Evolutionary conservation across 2,113 vertebrate genomes (phyloP), one percentile per base, ranked within the genome.

Genomic region (Thunnus maccoyii): DNA sequence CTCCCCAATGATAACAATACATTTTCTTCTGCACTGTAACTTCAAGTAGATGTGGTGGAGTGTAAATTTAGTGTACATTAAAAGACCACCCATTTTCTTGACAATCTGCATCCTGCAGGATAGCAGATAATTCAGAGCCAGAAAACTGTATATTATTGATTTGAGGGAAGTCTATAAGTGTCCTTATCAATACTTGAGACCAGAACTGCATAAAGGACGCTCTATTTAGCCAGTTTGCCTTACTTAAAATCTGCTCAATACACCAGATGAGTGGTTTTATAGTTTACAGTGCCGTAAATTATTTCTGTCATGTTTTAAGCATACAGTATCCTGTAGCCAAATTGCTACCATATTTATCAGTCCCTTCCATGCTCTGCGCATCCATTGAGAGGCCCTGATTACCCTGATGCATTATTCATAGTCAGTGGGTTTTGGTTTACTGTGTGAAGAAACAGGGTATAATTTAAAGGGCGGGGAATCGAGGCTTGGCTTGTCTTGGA

Each of bases 321-420:
- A 65, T 84, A 72, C 65, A 64, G 52, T 46, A 56, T 46, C 65
- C 41, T 11, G 44, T 44, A 78, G 65, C 50, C 18, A 65, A 83
- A 80, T 72, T 22, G 8, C 57, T 55, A 60, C 70, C 73, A 72
- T 80, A 93, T 93, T 85, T 89, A 92, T 94, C 90, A 84, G 68
- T 78, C 75, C 72, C 63, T 68, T 84, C 58, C 72, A 78, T 82
- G 76, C 52, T 78, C 62, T 76, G 70, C 7, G 18, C 83, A 87
- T 86, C 89, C 84, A 82, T 76, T 86, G 78, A 86, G 86, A 82
- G 70, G 67, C 86, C 78, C 86, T 93, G 92, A 93, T 93, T 93
- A 89, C 71, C 63, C 84, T 65, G 55, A 86, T 93, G 84, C 89
- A 93, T 94, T 91, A 92, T 93, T 93, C 85, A 94, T 91, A 78